Evolutionary conservation across 2,888 invertebrate species (phyloP).

Genomic region (Limnephilus marmoratus): DNA sequence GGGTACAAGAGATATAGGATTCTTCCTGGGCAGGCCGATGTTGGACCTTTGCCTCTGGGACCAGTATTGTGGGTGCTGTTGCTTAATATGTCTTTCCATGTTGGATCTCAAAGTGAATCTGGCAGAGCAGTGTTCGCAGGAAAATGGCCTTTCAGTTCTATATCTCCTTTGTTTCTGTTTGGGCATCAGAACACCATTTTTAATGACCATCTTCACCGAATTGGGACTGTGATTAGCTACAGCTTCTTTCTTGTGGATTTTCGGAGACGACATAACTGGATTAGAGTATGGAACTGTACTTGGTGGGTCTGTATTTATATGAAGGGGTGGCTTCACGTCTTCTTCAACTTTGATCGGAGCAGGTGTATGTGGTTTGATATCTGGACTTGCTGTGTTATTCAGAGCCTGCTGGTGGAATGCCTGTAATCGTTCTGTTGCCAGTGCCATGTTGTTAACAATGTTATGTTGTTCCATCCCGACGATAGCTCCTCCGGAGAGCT

Average conservation of each 20-base stretch:
- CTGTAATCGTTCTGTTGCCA: constrained; percentile 66
- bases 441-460: constrained; percentile 57
- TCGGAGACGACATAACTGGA: constrained; percentile 69
- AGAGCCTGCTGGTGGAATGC: constrained; percentile 67
- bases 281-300: constrained; percentile 68
- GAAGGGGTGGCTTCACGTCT: constrained; percentile 73
- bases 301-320: constrained; percentile 70
- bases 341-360: constrained; percentile 74
- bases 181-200: constrained; percentile 92
- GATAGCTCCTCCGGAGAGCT: constrained; percentile 84
- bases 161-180: constrained; percentile 94
- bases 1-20: constrained; percentile 60
- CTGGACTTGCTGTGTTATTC: constrained; percentile 68
- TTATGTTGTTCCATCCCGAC: constrained; percentile 70
- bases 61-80: constrained; percentile 95
- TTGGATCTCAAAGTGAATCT: constrained; percentile 94
- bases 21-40: constrained; percentile 70
- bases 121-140: constrained; percentile 93
- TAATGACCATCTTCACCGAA: constrained; percentile 92
- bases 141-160: constrained; percentile 92
- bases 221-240: constrained; percentile 78
- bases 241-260: constrained; percentile 74
- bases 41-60: constrained; percentile 82
- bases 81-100: constrained; percentile 96
- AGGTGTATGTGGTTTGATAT: constrained; percentile 73